Evolutionary conservation across 2,888 invertebrate genomes (phyloP).

Genomic region (Hyles lineata): DNA sequence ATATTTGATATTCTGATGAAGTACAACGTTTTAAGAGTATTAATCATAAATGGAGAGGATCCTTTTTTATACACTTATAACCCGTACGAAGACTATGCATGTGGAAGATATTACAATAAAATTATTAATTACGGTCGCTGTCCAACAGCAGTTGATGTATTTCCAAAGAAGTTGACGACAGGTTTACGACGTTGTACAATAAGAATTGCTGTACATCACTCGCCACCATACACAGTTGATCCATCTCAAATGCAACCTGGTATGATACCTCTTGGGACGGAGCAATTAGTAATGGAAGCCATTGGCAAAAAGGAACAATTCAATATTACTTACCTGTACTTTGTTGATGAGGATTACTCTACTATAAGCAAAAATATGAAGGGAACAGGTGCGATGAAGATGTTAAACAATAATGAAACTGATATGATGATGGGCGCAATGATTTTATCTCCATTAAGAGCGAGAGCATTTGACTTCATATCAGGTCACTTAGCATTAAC

Average conservation of each 20-base stretch:
- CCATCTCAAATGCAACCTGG: conserved; percentile 4
- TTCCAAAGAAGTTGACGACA: conserved; percentile 51
- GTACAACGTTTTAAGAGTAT: conserved; percentile 50
- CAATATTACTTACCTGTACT: conserved; percentile 40
- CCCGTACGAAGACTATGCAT: conserved; percentile 63
- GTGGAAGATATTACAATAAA: conserved; percentile 60
- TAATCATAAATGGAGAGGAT: conserved; percentile 54
- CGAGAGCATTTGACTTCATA: conserved; percentile 30
- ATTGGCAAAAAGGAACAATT: conserved; percentile 45
- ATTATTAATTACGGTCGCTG: conserved; percentile 59
- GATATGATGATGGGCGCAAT: conserved; percentile 48
- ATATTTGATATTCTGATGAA: conserved; percentile 57
- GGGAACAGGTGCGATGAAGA: conserved; percentile 39
- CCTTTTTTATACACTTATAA: conserved; percentile 62
- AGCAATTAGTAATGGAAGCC: conserved; percentile 34
- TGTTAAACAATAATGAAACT: conserved; percentile 41
- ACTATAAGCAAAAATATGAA: not conserved
- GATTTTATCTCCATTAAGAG: conserved; percentile 41
- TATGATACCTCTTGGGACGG: not conserved
- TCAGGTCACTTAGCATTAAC: conserved; percentile 14
- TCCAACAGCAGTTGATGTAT: conserved; percentile 42
- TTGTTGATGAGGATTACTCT: conserved; percentile 26
- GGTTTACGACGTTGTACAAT: conserved; percentile 61
- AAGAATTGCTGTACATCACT: conserved; percentile 51
- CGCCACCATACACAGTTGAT: conserved; percentile 44